Percentiles rank a stretch among this genome's conserved stretches.
phyloP scores from a whole-genome alignment of 2,797 vertebrate genomes.

The Gephyroberyx darwinii region DNA sequence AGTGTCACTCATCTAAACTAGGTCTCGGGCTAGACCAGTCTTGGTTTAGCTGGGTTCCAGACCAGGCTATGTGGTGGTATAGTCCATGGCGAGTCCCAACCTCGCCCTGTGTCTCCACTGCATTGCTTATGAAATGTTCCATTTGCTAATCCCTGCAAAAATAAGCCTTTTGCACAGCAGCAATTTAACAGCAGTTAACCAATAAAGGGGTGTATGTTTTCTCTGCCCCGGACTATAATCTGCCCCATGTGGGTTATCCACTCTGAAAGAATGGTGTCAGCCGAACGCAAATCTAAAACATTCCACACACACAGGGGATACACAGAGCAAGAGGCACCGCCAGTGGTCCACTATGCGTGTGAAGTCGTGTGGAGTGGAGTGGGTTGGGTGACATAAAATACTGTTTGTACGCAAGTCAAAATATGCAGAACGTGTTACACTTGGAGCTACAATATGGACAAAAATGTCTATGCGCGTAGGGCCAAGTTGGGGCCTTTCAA shows the following conservation, averaged over 20 bases:
- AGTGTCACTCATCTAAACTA: slow-evolving; percentile 13
- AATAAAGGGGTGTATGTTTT: slow-evolving; percentile 81
- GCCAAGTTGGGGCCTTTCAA: slow-evolving; percentile 43
- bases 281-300: slow-evolving; percentile 62
- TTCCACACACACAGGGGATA: slow-evolving; percentile 58
- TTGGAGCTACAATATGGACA: slow-evolving; percentile 48
- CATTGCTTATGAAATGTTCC: slow-evolving; percentile 81
- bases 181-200: slow-evolving; percentile 81
- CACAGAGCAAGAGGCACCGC: slow-evolving; percentile 14
- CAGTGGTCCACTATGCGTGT: neutral
- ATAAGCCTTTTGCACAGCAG: slow-evolving; percentile 77
- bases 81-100: slow-evolving; percentile 49
- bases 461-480: slow-evolving; percentile 50
- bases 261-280: slow-evolving; percentile 81
- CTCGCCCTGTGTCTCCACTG: slow-evolving; percentile 50
- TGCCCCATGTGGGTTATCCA: slow-evolving; percentile 74
- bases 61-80: slow-evolving; percentile 37
- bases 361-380: slow-evolving; percentile 2
- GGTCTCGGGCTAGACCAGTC: slow-evolving; percentile 15
- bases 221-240: slow-evolving; percentile 77
- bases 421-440: slow-evolving; percentile 22
- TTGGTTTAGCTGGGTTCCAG: slow-evolving; percentile 23
- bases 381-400: neutral
- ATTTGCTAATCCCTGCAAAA: slow-evolving; percentile 80
- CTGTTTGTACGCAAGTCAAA: slow-evolving; percentile 2